These are phyloP conservation scores for Dasysyrphus tricinctus DNA, from an alignment of 2,888 invertebrate species.

Conservation along the genomic window DNA sequence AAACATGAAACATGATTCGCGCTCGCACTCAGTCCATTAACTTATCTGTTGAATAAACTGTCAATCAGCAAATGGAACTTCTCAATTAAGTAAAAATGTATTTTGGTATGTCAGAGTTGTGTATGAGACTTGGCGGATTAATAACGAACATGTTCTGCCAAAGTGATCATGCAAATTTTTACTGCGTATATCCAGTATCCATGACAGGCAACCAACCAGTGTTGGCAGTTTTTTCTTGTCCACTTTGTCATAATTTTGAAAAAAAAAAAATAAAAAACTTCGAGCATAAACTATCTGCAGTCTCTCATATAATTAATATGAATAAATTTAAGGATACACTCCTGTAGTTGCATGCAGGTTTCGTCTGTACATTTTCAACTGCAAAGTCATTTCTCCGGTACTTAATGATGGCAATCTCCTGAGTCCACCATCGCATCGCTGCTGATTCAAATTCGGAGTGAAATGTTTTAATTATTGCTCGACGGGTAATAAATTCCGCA, in stretches of 20 bases:
- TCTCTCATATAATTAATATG: constrained; percentile 40
- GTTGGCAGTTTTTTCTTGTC: constrained; percentile 10
- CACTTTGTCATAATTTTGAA: constrained; percentile 31
- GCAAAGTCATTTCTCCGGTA: constrained; percentile 14
- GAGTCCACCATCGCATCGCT: not conserved
- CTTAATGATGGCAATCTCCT: constrained; percentile 31
- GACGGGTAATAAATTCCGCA: constrained; percentile 66
- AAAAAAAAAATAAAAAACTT: not conserved
- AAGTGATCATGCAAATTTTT: constrained; percentile 65
- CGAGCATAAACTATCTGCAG: constrained; percentile 3
- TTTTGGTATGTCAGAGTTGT: constrained; percentile 63
- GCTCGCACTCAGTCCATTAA: constrained; percentile 64
- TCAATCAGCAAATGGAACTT: constrained; percentile 71
- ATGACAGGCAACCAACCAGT: constrained; percentile 15
- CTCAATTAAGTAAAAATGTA: constrained; percentile 60
- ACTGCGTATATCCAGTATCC: not conserved
- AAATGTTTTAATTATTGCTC: constrained; percentile 75
- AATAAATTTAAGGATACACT: constrained; percentile 64
- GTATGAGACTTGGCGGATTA: constrained; percentile 24
- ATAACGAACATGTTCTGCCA: constrained; percentile 31
- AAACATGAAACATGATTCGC: constrained; percentile 29
- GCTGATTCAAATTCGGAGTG: constrained; percentile 64
- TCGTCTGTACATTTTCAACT: constrained; percentile 18
- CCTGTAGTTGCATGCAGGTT: constrained; percentile 13
- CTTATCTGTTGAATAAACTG: constrained; percentile 71